Percentiles rank a stretch among this genome's conserved stretches.
phyloP scores from a whole-genome alignment of 2,113 vertebrate species.

The Anolis sagrei region DNA sequence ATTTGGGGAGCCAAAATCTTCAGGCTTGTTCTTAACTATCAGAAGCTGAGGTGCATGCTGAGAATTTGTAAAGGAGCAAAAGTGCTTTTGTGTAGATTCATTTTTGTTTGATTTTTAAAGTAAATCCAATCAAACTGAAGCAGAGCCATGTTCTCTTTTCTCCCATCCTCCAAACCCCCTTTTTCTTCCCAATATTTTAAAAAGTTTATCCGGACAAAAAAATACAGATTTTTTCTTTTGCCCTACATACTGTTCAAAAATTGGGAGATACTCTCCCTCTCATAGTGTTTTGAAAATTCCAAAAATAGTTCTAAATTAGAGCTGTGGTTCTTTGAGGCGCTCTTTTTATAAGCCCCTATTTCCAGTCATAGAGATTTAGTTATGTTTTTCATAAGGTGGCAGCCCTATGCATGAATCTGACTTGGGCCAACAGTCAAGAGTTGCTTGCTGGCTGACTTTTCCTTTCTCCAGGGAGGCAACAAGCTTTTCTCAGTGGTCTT shows the following conservation, averaged over 20 bases:
- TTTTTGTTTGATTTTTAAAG: background rate
- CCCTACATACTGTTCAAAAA: conserved; percentile 45
- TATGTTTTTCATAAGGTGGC: conserved; percentile 21
- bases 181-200: conserved; percentile 26
- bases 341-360: background rate
- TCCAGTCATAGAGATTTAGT: background rate
- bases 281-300: conserved; percentile 51
- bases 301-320: conserved; percentile 63
- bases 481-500: conserved; percentile 59
- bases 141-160: conserved; percentile 17
- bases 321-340: background rate
- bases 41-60: background rate
- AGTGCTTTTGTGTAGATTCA: background rate
- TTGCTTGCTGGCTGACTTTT: background rate
- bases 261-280: conserved; percentile 35
- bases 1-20: background rate
- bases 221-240: conserved; percentile 62
- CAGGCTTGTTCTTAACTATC: background rate
- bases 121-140: conserved; percentile 37
- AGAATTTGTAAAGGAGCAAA: conserved; percentile 38
- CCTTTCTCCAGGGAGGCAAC: conserved; percentile 18
- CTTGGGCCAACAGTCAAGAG: background rate
- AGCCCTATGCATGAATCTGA: background rate
- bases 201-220: conserved; percentile 27
- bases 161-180: background rate